A percentile compares a stretch with the other conserved stretches of the same genome.
Conservation (phyloP, 1,140 invertebrate genomes). For the Elysia chlorotica region DNA sequence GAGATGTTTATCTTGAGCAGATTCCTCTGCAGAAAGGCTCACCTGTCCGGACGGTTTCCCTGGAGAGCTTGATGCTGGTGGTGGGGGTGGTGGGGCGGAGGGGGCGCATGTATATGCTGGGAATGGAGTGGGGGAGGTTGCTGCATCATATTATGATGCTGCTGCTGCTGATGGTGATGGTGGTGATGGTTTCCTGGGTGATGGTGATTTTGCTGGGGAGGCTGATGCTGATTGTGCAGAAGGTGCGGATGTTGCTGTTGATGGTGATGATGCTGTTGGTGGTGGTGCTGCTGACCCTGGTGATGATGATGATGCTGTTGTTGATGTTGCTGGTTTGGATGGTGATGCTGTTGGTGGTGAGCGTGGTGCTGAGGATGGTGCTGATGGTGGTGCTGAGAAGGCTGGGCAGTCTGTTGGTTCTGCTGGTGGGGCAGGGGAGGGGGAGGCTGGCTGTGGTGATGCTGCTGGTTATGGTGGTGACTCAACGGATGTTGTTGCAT, state of each 20-base stretch:
- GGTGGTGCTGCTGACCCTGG: neutral
- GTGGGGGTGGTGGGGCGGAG: neutral
- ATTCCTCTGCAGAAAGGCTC: too few species aligned
- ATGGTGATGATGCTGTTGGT: neutral
- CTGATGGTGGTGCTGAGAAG: neutral
- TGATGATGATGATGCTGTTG: neutral
- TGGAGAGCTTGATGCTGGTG: constrained; percentile 7
- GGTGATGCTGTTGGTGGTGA: neutral
- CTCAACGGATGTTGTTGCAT: neutral
- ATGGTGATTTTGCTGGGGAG: neutral
- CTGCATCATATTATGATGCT: constrained; percentile 11
- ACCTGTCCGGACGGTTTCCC: neutral
- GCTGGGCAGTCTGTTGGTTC: neutral
- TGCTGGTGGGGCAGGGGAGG: neutral
- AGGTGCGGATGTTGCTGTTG: neutral
- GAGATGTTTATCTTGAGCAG: too few species aligned
- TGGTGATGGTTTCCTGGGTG: neutral
- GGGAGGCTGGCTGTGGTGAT: neutral
- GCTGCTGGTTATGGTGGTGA: constrained; percentile 1
- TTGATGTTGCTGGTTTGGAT: neutral
- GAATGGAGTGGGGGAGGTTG: neutral
- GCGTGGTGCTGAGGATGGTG: neutral
- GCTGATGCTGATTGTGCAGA: neutral
- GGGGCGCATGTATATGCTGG: neutral
- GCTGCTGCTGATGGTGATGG: neutral